Conservation (phyloP, 2,113 vertebrate genomes). For the Spea bombifrons region DNA sequence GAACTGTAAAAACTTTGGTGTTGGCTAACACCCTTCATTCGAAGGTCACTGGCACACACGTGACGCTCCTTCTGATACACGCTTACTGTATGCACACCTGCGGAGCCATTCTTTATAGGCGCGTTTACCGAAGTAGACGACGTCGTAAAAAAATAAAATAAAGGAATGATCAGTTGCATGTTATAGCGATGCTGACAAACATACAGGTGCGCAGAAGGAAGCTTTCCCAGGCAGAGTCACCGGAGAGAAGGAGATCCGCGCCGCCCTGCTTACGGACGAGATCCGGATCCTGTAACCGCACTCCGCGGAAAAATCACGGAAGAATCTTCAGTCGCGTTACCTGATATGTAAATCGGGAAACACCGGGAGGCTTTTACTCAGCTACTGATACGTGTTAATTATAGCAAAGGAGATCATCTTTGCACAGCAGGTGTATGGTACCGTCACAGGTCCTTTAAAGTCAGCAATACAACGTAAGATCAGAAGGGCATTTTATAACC, state of each 20-base stretch:
- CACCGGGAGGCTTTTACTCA: conserved; percentile 34
- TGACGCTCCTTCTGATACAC: not conserved
- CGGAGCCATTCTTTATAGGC: not conserved
- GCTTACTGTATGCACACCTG: conserved; percentile 18
- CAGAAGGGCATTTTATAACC: conserved; percentile 21
- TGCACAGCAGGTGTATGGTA: conserved; percentile 33
- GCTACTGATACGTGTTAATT: conserved; percentile 37
- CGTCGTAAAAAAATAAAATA: conserved; percentile 5
- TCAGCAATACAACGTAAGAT: conserved; percentile 15
- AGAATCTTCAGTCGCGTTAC: conserved; percentile 13
- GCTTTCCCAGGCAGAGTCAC: not conserved
- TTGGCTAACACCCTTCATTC: not conserved
- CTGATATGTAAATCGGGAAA: conserved; percentile 42
- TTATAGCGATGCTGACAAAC: not conserved
- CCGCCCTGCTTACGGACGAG: conserved; percentile 2
- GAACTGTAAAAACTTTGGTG: not conserved
- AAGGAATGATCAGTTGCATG: not conserved
- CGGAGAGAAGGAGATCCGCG: not conserved
- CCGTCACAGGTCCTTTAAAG: conserved; percentile 26
- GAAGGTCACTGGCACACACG: conserved; percentile 9
- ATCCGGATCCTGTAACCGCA: conserved; percentile 9
- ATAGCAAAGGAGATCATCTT: conserved; percentile 40
- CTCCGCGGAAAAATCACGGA: conserved; percentile 4
- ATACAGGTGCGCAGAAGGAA: not conserved
- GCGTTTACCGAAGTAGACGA: not conserved